Conservation (phyloP, 2,797 vertebrate species). For the Falco cherrug region DNA sequence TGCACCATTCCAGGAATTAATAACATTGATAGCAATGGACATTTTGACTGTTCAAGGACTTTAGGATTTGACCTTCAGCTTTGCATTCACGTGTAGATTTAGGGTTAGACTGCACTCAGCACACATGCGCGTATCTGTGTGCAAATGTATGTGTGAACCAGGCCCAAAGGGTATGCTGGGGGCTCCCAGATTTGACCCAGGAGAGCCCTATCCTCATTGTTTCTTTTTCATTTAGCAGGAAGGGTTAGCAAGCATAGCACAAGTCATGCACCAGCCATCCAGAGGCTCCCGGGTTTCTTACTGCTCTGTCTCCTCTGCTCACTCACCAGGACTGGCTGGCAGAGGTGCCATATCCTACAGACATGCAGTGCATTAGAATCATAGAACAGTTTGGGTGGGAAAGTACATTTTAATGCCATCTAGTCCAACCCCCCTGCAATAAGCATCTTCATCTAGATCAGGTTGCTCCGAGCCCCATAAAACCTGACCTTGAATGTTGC, state of each 20-base stretch:
- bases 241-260: neutral
- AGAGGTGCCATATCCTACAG: neutral
- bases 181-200: fast-evolving
- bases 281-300: neutral
- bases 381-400: neutral
- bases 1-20: neutral
- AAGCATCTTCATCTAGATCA: too few relatives aligned
- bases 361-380: neutral
- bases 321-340: neutral
- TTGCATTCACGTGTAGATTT: neutral
- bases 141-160: neutral
- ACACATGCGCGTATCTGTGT: fast-evolving
- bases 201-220: neutral
- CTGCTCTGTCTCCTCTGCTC: neutral
- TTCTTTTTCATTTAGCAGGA: neutral
- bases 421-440: fast-evolving
- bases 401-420: neutral
- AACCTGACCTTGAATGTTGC: neutral
- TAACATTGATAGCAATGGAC: neutral
- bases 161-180: fast-evolving
- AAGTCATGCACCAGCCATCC: neutral
- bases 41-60: neutral
- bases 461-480: neutral
- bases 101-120: neutral
- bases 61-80: neutral